phyloP scores from a whole-genome alignment of 2,888 invertebrate species.

The Apotomis capreana region DNA sequence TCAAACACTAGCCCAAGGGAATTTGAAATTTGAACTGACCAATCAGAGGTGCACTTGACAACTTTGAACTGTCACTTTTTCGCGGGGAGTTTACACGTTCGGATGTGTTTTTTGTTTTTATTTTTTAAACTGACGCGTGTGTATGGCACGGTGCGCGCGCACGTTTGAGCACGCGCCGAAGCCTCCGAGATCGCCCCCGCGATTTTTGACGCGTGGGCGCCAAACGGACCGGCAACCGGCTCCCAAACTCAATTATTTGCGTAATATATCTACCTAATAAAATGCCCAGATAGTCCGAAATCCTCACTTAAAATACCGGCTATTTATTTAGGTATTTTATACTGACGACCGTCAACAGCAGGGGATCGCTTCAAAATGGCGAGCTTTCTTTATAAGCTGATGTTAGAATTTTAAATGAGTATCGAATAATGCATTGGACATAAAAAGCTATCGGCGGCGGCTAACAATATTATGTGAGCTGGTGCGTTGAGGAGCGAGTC shows the following conservation, averaged over 20 bases:
- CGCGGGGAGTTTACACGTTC: constrained; percentile 46
- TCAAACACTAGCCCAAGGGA: constrained; percentile 57
- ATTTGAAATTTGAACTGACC: constrained; percentile 50
- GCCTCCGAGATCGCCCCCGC: constrained; percentile 79
- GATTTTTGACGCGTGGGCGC: constrained; percentile 78
- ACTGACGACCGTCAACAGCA: constrained; percentile 73
- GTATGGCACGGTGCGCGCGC: constrained; percentile 73
- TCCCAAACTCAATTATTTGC: constrained; percentile 75
- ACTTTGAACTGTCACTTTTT: constrained; percentile 32
- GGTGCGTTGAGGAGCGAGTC: constrained; percentile 79
- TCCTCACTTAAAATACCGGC: constrained; percentile 21
- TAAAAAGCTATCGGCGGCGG: constrained; percentile 81
- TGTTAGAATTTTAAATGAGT: constrained; percentile 84
- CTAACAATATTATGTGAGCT: constrained; percentile 82
- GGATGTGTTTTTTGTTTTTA: constrained; percentile 49
- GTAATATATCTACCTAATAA: constrained; percentile 74
- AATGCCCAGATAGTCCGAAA: constrained; percentile 50
- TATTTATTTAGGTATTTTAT: constrained; percentile 28
- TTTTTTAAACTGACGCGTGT: constrained; percentile 67
- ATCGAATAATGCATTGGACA: constrained; percentile 83
- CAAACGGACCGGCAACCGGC: constrained; percentile 60
- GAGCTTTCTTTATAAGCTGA: constrained; percentile 79
- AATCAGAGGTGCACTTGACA: constrained; percentile 47
- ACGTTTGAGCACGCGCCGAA: constrained; percentile 77
- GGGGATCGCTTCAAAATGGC: constrained; percentile 79